These are phyloP conservation scores for Drosophila suzukii DNA, from an alignment of 1,140 invertebrate species.

Conservation along the genomic window DNA sequence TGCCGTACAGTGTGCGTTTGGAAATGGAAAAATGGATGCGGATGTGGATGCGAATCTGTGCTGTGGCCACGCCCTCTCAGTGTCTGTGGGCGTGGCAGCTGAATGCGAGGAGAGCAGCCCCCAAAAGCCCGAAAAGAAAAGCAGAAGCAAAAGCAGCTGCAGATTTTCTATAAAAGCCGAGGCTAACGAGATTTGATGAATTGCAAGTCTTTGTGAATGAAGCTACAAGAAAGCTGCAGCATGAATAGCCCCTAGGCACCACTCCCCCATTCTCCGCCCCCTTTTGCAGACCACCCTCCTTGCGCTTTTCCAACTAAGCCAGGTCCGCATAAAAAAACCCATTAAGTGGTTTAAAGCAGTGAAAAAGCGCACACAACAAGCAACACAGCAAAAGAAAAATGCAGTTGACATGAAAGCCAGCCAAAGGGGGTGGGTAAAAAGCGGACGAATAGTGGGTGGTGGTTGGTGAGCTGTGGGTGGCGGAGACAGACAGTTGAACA, in stretches of 20 bases:
- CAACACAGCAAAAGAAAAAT: slow-evolving; percentile 67
- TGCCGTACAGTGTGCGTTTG: neutral
- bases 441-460: slow-evolving; percentile 1
- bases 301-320: slow-evolving; percentile 37
- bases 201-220: slow-evolving; percentile 78
- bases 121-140: slow-evolving; percentile 48
- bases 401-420: slow-evolving; percentile 74
- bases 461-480: neutral
- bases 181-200: slow-evolving; percentile 79
- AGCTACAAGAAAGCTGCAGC: slow-evolving; percentile 69
- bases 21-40: slow-evolving; percentile 10
- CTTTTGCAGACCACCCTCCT: neutral
- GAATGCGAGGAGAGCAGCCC: slow-evolving; percentile 37
- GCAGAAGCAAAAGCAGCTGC: slow-evolving; percentile 64
- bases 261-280: neutral
- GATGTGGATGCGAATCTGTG: slow-evolving; percentile 11
- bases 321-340: slow-evolving; percentile 61
- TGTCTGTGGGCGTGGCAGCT: slow-evolving; percentile 55
- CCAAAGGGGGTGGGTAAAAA: slow-evolving; percentile 16
- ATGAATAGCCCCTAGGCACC: slow-evolving; percentile 47
- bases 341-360: slow-evolving; percentile 76
- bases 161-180: slow-evolving; percentile 79
- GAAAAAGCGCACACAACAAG: slow-evolving; percentile 70
- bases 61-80: slow-evolving; percentile 16
- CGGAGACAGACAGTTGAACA: slow-evolving; percentile 16